Evolutionary conservation across 2,888 invertebrate genomes (phyloP), one percentile per base, ranked within the genome.

Genomic region (Mimas tiliae): DNA sequence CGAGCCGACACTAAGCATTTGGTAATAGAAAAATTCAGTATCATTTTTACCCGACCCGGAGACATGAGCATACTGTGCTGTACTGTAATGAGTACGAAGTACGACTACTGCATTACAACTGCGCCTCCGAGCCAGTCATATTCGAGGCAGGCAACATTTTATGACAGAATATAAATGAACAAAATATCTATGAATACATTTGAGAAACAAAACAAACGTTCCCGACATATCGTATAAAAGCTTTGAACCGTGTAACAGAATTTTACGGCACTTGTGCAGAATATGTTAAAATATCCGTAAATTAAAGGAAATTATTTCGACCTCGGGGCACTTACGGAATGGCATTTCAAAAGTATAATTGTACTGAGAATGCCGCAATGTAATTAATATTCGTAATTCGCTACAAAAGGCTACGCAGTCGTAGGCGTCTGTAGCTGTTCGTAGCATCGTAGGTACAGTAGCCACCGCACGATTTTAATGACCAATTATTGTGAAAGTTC

Each of bases 381-480:
- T 62, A 64, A 67, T 65, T 67, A 66, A 42, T 64, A 65, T 67
- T 65, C 65, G 12, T 42, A 12, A 50, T 66, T 68, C 62, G 67
- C 72, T 73, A 72, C 70, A 72, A 63, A 67, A 65, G 67, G 58
- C 68, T 72, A 74, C 72, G 72, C 53, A 16, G 62, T 58, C 72
- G 76, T 74, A 77, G 73, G 66, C 66, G 51, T 69, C 51, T 72
- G 78, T 76, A 75, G 75, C 67, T n/a, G 11, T 66, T 50, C 65
- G 71, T 70, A 72, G 72, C 62, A 16, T n/a, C 51, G 51, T 63
- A 50, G 63, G 16, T 19, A 11, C 4, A 19, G 58, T 58, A 58
- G 58, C 58, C 0, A 58, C 16, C 19, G 19, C 19, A 6, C 16
- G 2, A 38, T 12, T 42, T 38, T 58, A 19, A 38, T 58, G n/a